phyloP scores from a whole-genome alignment of 2,797 vertebrate genomes.

The Lepus townsendii region DNA sequence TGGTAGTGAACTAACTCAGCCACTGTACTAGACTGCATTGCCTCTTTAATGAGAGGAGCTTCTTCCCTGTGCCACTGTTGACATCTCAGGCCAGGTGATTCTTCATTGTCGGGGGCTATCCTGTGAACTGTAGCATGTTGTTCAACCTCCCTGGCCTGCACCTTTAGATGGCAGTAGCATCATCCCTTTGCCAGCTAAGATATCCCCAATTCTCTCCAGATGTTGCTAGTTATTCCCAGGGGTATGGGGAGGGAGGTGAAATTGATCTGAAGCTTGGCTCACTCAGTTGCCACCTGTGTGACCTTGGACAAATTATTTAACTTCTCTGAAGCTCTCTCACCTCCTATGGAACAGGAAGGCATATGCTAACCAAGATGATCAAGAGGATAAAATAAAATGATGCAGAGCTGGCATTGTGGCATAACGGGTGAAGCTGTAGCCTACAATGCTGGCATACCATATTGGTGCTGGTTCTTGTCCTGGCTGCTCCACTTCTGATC shows the following conservation, averaged over 20 bases:
- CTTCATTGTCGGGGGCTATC: not conserved
- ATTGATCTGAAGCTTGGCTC: constrained; percentile 23
- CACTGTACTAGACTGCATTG: not conserved
- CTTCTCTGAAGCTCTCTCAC: not conserved
- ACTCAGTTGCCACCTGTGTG: constrained; percentile 1
- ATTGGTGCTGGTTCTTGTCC: no score
- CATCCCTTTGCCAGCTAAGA: not conserved
- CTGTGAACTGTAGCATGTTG: not conserved
- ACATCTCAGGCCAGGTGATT: not conserved
- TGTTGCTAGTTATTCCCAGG: not conserved
- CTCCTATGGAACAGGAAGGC: not conserved
- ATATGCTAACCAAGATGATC: constrained; percentile 4
- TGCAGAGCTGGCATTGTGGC: no score
- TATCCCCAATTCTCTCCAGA: not conserved
- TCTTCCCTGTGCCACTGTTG: not conserved
- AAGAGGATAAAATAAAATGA: constrained; percentile 29
- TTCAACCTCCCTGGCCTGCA: not conserved
- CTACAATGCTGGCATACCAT: no score
- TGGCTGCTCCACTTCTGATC: no score
- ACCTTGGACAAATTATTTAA: not conserved
- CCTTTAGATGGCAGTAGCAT: not conserved
- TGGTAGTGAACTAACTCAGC: not conserved
- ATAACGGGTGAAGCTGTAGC: no score
- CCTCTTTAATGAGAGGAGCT: not conserved
- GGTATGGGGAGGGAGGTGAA: not conserved